These are phyloP conservation scores for Orius insidiosus DNA, from an alignment of 1,140 invertebrate genomes.

Conservation along the genomic window DNA sequence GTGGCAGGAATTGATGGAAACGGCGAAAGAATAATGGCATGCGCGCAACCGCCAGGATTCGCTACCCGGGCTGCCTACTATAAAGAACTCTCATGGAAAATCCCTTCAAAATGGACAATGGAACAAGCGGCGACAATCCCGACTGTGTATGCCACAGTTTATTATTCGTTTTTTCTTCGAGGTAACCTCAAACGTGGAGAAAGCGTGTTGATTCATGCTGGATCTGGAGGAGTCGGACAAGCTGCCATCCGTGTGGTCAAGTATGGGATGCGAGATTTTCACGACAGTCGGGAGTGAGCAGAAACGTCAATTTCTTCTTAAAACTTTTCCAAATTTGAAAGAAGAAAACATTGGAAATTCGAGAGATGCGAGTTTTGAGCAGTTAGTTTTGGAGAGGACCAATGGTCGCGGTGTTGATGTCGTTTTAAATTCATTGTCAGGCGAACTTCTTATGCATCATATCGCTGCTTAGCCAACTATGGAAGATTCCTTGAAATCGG, in stretches of 20 bases:
- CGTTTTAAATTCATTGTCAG: conserved; percentile 84
- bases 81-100: conserved; percentile 71
- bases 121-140: conserved; percentile 88
- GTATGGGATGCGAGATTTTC: conserved; percentile 61
- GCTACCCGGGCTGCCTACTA: conserved; percentile 77
- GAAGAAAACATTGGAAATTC: conserved; percentile 82
- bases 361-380: conserved; percentile 78
- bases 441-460: conserved; percentile 84
- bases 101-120: conserved; percentile 74
- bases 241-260: conserved; percentile 82
- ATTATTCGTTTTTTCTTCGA: conserved; percentile 76
- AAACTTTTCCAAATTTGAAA: conserved; percentile 65
- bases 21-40: conserved; percentile 81
- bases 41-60: conserved; percentile 74
- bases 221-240: conserved; percentile 88
- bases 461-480: conserved; percentile 74
- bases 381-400: conserved; percentile 59
- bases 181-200: conserved; percentile 71
- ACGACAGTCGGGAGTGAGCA: conserved; percentile 76
- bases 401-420: conserved; percentile 76
- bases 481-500: conserved; percentile 94
- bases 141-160: conserved; percentile 82
- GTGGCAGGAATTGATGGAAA: conserved; percentile 63
- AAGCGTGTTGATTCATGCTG: conserved; percentile 80
- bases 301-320: conserved; percentile 78